Evolutionary conservation across 1,140 invertebrate genomes (phyloP), one percentile per base, ranked within the genome.

Genomic region (Cepaea nemoralis): DNA sequence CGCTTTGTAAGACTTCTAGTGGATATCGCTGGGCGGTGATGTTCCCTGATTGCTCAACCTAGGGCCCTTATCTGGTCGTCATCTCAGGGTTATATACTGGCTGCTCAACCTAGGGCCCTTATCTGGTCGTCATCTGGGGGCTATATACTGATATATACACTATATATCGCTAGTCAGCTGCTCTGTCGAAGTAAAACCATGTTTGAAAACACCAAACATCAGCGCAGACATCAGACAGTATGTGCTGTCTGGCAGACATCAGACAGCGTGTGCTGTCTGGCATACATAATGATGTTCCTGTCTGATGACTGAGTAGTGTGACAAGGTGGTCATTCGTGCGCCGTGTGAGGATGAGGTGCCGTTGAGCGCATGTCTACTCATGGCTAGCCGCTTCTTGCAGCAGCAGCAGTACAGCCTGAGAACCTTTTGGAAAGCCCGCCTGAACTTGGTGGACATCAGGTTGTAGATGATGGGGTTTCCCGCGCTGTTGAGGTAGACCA

Each of bases 391-490:
- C 39, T 35, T 45, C 63, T 75, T 74, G 42, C 40, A 67, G 22
- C 37, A 80, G 33, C 50, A 42, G 50, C 78, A 81, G 48, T 77
- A 75, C 40, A 73, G 35, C 35, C 81, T 77, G 24, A 84, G 66
- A 31, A 82, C 83, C 39, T 66, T 80, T 63, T 79, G 70, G 83
- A 86, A 88, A 5, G 87, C 87, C 12, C 82, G 77, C 19, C 87
- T 77, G 83, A 88, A 88, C 71, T 87, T 88, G 37, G 86, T 83
- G 31, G 86, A 87, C 19, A 85, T 82, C 37, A 87, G 74, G 67
- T 89, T 90, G 83, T 91, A 91, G 45, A 90, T 85, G 69, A 91
- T 86, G 1, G 90, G 90, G 74, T 91, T 91, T 0, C 86, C 86
- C 10, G 87, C 88, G 76, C 88, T 90, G 83, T 91, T 90, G 14